These are phyloP conservation scores for Bellardia pandia DNA, from an alignment of 2,888 invertebrate species.

Conservation along the genomic window DNA sequence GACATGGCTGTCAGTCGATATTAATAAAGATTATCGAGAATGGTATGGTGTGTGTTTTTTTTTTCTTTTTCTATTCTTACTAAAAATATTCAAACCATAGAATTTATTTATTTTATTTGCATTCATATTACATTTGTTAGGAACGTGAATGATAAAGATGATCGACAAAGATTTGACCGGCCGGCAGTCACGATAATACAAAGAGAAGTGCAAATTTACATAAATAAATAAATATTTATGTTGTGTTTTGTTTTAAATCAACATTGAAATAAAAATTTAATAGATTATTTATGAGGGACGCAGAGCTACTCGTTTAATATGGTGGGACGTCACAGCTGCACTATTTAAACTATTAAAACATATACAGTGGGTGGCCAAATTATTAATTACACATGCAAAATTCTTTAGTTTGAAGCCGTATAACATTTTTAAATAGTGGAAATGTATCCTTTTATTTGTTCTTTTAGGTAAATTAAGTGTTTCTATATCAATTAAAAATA, in stretches of 20 bases:
- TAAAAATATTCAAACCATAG: background rate
- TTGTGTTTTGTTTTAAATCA: constrained; percentile 11
- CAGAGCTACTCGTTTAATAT: background rate
- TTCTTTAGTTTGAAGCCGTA: too few relatives aligned
- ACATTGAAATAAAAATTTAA: constrained; percentile 19
- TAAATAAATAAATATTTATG: background rate
- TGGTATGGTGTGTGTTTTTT: background rate
- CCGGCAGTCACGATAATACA: constrained; percentile 53
- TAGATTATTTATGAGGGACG: constrained; percentile 33
- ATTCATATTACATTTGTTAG: constrained; percentile 30
- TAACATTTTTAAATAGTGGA: too few relatives aligned
- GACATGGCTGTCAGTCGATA: constrained; percentile 64
- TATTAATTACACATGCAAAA: too few relatives aligned
- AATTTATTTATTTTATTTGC: background rate
- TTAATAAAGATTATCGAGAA: constrained; percentile 48
- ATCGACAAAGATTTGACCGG: constrained; percentile 49
- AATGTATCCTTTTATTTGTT: too few relatives aligned
- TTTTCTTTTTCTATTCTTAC: background rate
- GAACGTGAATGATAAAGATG: background rate
- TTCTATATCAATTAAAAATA: too few relatives aligned
- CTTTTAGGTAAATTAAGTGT: too few relatives aligned
- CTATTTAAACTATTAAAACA: background rate
- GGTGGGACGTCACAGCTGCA: background rate
- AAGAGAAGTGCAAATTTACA: background rate
- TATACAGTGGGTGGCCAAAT: too few relatives aligned